These are phyloP conservation scores for Daboia siamensis DNA, from an alignment of 2,113 vertebrate genomes.

Conservation along the genomic window DNA sequence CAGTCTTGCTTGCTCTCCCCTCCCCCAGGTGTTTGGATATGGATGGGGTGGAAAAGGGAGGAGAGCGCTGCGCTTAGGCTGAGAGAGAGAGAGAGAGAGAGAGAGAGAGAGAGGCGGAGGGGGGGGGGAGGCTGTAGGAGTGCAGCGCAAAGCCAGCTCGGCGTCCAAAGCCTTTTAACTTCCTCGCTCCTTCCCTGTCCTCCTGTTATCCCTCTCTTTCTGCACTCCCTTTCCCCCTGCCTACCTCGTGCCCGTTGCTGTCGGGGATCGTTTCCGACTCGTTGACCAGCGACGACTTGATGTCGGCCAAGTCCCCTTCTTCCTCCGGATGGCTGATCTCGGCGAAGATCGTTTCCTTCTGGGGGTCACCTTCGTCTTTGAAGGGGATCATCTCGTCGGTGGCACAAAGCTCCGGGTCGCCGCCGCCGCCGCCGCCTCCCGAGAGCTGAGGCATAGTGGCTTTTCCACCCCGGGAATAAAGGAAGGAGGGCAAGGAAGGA, in stretches of 20 bases:
- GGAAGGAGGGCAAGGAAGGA: conserved; percentile 20
- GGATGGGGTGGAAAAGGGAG: not conserved
- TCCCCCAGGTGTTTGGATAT: conserved; percentile 4
- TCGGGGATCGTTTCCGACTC: conserved; percentile 92
- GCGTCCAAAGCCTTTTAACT: not conserved
- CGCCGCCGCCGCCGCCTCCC: conserved; percentile 72
- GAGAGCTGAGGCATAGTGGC: conserved; percentile 84
- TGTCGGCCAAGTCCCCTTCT: conserved; percentile 94
- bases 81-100: no score
- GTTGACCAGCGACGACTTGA: conserved; percentile 96
- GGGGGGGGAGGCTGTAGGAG: no score
- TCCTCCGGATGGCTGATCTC: conserved; percentile 96
- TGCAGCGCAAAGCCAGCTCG: not conserved
- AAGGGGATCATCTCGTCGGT: conserved; percentile 99
- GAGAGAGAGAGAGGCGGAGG: not conserved
- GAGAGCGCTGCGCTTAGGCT: not conserved
- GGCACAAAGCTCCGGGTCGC: conserved; percentile 94
- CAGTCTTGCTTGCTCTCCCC: not conserved
- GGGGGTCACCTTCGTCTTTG: conserved; percentile 97
- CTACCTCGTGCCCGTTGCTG: conserved; percentile 87
- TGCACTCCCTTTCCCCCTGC: conserved; percentile 24
- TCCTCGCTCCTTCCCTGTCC: conserved; percentile 26
- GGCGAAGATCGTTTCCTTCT: conserved; percentile 97
- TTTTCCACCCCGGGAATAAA: conserved; percentile 31
- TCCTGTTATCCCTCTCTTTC: conserved; percentile 14